These are phyloP conservation scores for Onychostruthus taczanowskii DNA, from an alignment of 2,113 vertebrate genomes.

Conservation along the genomic window DNA sequence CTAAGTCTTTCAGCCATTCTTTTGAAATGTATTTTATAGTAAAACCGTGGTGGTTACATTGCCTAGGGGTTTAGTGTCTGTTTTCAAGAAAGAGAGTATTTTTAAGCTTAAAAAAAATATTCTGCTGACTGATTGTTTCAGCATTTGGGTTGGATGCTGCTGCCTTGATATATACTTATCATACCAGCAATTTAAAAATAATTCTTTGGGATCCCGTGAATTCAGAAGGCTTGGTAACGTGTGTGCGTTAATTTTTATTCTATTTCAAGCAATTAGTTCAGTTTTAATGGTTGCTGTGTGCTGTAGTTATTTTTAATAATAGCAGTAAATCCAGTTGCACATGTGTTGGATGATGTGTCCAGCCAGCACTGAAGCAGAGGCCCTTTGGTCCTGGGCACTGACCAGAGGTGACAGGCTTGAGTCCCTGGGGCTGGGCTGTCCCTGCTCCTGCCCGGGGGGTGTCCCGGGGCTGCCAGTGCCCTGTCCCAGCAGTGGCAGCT, in stretches of 20 bases:
- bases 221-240: neutral
- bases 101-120: slow-evolving; percentile 50
- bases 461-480: neutral
- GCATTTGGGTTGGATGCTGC: neutral
- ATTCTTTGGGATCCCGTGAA: neutral
- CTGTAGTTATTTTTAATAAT: neutral
- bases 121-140: slow-evolving; percentile 55
- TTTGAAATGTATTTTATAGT: slow-evolving; percentile 80
- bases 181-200: neutral
- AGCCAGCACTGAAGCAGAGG: accelerated
- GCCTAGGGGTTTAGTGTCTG: slow-evolving; percentile 70
- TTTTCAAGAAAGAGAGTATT: slow-evolving; percentile 56
- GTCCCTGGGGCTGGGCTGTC: neutral
- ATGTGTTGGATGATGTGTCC: neutral
- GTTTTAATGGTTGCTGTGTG: neutral
- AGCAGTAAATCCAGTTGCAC: neutral
- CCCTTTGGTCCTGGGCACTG: neutral
- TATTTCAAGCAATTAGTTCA: neutral
- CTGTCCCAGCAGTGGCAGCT: neutral
- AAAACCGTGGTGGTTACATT: slow-evolving; percentile 68
- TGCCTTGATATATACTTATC: slow-evolving; percentile 18
- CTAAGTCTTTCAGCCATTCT: slow-evolving; percentile 70
- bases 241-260: neutral
- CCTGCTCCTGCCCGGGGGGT: neutral
- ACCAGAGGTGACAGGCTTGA: accelerated